Base-by-base conservation (phyloP, 2,888 invertebrate genomes). In the Nephrotoma guestfalica region DNA sequence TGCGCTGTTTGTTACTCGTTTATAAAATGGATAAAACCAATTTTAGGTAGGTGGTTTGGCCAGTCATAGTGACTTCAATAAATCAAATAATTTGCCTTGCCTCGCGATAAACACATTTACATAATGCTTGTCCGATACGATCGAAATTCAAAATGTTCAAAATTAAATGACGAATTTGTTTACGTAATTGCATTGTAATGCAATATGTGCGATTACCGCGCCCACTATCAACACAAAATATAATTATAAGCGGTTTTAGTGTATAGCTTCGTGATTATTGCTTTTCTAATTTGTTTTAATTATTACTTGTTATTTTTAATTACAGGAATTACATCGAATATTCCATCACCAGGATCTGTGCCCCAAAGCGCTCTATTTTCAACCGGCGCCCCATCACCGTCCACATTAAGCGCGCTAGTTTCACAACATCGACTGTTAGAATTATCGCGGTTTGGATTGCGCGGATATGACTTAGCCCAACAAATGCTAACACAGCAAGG, bases 401-500 rank as follows among this genome's bases (percentile, higher is more conserved):
- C 94, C 18, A 95, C 95, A 42, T 92, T 96, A 83, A 95, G 95
- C 41, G 95, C 95, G 0, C 91, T 96, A 88, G 94, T 95, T 88
- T 95, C 96, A 1, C 95, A 96, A 90, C 96, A 96, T 91, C 93
- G 97, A 88, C 93, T 97, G 6, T 91, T 97, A 89, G 97, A 97
- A 91, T 92, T 97, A 88, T 96, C 96, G 83, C 93, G 97, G 92
- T 93, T 95, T 92, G 94, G 97, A 88, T 92, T 97, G 88, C 93
- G 97, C 88, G 97, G 97, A 90, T 97, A 97, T 90, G 97, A 97
- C 92, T 94, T 97, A 90, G 97, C 97, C 5, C 96, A 97, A 90
- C 97, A 97, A 90, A 96, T 97, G 93, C 93, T 97, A 87, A 96
- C 96, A 87, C 97, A 97, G 92, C 97, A 97, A 93, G 97, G 97